Percentiles rank a stretch among this genome's conserved stretches.
Evolutionary conservation across 2,888 invertebrate genomes (phyloP).

Genomic region (Acanthoscelides obtectus): DNA sequence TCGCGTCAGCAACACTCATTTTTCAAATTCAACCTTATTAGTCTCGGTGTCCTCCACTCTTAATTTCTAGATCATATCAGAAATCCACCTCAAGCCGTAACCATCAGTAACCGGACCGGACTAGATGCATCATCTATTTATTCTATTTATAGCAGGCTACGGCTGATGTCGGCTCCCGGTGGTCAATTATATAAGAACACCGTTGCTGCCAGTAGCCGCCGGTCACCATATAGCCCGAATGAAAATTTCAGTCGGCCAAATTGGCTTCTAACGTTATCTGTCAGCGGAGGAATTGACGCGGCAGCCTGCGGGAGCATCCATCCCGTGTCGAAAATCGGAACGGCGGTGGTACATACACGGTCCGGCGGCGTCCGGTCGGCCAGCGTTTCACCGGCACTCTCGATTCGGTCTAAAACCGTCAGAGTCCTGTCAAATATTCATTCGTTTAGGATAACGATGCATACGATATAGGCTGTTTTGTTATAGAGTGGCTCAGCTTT

Average conservation of each 20-base stretch:
- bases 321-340: neutral
- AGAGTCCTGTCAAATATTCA: neutral
- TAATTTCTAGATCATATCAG: no score
- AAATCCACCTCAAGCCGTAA: no score
- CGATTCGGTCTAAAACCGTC: neutral
- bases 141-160: neutral
- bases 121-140: no score
- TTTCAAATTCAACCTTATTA: no score
- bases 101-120: no score
- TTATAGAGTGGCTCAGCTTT: neutral
- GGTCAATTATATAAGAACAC: neutral
- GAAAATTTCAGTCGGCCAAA: neutral
- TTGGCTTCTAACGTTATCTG: neutral
- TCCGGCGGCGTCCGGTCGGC: neutral
- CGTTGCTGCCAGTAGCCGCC: no score
- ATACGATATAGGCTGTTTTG: neutral
- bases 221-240: neutral
- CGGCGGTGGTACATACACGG: no score
- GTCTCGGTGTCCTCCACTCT: no score
- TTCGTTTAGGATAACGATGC: neutral
- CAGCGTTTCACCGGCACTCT: neutral
- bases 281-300: conserved; percentile 10
- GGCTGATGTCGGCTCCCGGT: neutral
- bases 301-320: neutral
- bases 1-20: no score